Evolutionary conservation across 2,113 vertebrate genomes (phyloP), one percentile per base, ranked within the genome.

Genomic region (Rhipidura dahli): DNA sequence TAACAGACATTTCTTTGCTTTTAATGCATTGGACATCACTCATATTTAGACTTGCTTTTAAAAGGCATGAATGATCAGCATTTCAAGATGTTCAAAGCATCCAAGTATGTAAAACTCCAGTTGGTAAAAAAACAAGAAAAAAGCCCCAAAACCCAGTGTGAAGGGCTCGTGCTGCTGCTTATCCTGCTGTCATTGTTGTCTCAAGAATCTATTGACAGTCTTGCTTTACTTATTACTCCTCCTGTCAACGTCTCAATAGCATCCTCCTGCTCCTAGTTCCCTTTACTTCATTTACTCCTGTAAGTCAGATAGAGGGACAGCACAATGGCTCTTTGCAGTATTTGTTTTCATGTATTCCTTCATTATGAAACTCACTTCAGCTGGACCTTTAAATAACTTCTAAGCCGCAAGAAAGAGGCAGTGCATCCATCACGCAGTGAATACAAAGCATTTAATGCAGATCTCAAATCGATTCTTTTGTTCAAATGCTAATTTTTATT

Each of bases 401-500:
- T 53, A 63, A 89, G 60, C 10, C 7, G n/a, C 19, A 60, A 83
- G 78, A 54, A 72, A 70, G 51, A 83, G 60, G 39, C 40, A 83
- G 42, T 95, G 47, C 88, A 97, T 95, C 59, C 28, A 89, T 97
- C 95, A 96, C 56, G 57, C 33, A 26, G 33, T 59, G 70, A 96
- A 94, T 89, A 75, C 10, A 51, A 83, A 92, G 68, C 23, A 57
- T 88, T 96, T 95, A 78, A 90, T 61, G 85, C 59, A 96, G 93
- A 93, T 91, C 40, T 90, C 71, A 64, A 90, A 96, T 97, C 6
- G 9, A 94, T 95, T 47, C 47, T 90, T 96, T 87, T 40, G 59
- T 28, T 83, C 47, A 92, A 96, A 93, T 92, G 91, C 30, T 93
- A 86, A 75, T 94, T 96, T 97, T 97, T 96, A 96, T 97, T 97